A percentile compares a stretch with the other conserved stretches of the same genome.
phyloP scores from a whole-genome alignment of 1,140 invertebrate genomes.

The Hesperophylax magnus region DNA sequence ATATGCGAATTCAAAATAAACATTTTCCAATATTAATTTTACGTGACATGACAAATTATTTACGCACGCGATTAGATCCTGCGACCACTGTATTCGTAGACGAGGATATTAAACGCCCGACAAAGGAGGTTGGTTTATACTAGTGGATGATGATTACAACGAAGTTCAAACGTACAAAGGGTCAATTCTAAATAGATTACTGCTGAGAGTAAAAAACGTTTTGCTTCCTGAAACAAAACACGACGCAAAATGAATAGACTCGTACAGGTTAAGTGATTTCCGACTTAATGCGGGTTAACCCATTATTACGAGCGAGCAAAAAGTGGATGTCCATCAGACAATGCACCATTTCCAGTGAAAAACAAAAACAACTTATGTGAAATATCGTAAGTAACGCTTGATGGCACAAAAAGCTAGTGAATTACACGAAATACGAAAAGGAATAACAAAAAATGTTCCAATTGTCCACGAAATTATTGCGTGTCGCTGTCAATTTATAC shows the following conservation, averaged over 20 bases:
- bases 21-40: too few species aligned
- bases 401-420: slow-evolving; percentile 29
- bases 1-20: too few species aligned
- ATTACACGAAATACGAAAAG: slow-evolving; percentile 25
- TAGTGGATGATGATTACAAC: background rate
- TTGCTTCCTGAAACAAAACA: slow-evolving; percentile 1
- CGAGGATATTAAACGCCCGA: too few species aligned
- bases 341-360: slow-evolving; percentile 17
- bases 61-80: too few species aligned
- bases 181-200: background rate
- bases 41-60: too few species aligned
- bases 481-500: slow-evolving; percentile 41
- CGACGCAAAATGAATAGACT: background rate
- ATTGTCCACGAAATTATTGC: slow-evolving; percentile 42
- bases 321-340: background rate
- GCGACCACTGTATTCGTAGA: too few species aligned
- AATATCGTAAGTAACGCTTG: slow-evolving; percentile 41
- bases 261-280: background rate
- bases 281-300: slow-evolving; percentile 6
- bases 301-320: background rate
- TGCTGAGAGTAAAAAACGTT: background rate
- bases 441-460: slow-evolving; percentile 31
- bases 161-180: background rate
- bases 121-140: too few species aligned
- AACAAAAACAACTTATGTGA: slow-evolving; percentile 3